phyloP scores from a whole-genome alignment of 2,888 invertebrate genomes.

The Cinara cedri region DNA sequence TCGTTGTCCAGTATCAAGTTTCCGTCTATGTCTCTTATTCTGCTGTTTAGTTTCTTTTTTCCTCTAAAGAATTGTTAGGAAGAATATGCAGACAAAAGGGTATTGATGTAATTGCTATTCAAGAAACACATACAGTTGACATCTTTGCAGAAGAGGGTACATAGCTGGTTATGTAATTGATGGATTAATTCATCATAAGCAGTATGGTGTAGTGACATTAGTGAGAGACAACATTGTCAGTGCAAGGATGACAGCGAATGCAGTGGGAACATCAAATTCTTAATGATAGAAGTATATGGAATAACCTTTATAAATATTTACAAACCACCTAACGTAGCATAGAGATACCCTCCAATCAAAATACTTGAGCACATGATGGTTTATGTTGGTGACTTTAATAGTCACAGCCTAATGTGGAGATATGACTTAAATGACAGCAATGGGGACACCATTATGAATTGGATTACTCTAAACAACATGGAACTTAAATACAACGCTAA shows the following conservation, averaged over 20 bases:
- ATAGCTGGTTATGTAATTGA: constrained; percentile 3
- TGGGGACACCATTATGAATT: background rate
- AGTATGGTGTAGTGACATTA: constrained; percentile 11
- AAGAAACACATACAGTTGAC: background rate
- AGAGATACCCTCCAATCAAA: constrained; percentile 19
- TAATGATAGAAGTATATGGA: constrained; percentile 24
- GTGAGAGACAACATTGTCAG: background rate
- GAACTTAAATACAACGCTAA: constrained; percentile 18
- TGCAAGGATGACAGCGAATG: constrained; percentile 1
- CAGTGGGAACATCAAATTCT: constrained; percentile 20
- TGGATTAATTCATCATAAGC: background rate
- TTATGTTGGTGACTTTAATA: constrained; percentile 19
- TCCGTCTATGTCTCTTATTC: no score
- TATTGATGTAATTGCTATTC: no score
- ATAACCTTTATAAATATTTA: constrained; percentile 30
- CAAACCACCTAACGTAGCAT: constrained; percentile 31
- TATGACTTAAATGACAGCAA: constrained; percentile 13
- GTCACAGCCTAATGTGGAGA: constrained; percentile 13
- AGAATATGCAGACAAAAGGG: no score
- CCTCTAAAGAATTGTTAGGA: no score
- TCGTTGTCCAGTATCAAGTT: no score
- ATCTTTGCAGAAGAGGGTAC: background rate
- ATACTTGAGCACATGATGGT: constrained; percentile 16
- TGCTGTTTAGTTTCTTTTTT: no score
- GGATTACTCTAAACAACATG: constrained; percentile 18